Conservation (phyloP, 53 echinoderm and acorn worm species). For the Henricia sp. region DNA sequence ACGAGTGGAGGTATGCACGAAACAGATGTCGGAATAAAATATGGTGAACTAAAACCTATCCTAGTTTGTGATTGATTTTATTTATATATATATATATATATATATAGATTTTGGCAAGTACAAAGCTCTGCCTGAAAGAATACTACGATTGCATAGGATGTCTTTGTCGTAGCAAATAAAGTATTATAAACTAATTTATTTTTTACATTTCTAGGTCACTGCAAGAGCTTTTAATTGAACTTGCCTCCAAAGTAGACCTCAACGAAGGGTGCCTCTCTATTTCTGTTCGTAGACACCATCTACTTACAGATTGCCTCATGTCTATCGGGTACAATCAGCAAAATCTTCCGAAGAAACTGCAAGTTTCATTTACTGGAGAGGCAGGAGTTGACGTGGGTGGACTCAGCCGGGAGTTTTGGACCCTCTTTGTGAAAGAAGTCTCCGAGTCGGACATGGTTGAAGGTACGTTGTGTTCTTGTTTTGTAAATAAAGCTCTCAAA, state of each 20-base stretch:
- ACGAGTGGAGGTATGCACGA: too few species aligned
- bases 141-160: neutral
- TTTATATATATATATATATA: neutral
- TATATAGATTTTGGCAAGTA: too few species aligned
- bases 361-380: neutral
- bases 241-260: neutral
- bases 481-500: too few species aligned
- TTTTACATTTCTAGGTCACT: constrained; percentile 7
- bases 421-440: neutral
- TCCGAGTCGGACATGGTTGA: neutral
- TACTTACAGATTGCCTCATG: neutral
- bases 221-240: neutral
- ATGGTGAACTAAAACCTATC: too few species aligned
- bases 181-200: too few species aligned
- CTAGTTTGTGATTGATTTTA: neutral
- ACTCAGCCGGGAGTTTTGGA: constrained; percentile 1
- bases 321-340: neutral
- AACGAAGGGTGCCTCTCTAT: neutral
- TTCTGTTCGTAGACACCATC: neutral
- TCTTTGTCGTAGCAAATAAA: too few species aligned
- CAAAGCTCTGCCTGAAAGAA: neutral
- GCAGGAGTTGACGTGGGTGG: constrained; percentile 2
- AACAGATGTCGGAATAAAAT: too few species aligned
- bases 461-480: too few species aligned
- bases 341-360: neutral